Conservation (phyloP, 2,113 vertebrate species). For the Lamprotornis superbus region DNA sequence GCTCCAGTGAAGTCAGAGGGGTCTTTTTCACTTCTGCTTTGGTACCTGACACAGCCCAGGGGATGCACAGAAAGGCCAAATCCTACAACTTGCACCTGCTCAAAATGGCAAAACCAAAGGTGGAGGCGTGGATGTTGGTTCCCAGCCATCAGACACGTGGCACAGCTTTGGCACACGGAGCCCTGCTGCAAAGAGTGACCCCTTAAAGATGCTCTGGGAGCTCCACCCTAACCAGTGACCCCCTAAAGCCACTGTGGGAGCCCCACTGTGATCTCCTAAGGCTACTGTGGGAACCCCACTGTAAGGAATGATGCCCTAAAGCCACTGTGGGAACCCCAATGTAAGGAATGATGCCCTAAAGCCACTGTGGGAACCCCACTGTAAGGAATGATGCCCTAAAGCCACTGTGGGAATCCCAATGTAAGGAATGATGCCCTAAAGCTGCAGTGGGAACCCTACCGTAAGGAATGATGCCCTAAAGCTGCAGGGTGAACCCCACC, state of each 20-base stretch:
- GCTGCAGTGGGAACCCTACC: not conserved
- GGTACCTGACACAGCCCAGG: not conserved
- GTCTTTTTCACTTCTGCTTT: not conserved
- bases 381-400: too few relatives aligned
- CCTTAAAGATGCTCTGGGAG: not conserved
- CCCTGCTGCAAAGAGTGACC: too few relatives aligned
- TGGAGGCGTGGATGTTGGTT: fast-evolving
- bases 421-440: too few relatives aligned
- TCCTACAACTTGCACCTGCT: not conserved
- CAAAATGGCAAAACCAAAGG: not conserved
- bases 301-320: too few relatives aligned
- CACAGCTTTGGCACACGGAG: fast-evolving
- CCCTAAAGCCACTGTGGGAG: not conserved
- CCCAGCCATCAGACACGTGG: not conserved
- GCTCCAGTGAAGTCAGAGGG: not conserved
- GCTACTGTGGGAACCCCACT: not conserved
- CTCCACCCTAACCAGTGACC: not conserved
- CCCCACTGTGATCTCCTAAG: not conserved
- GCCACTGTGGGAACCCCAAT: too few relatives aligned
- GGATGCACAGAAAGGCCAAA: not conserved
- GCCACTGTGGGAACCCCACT: too few relatives aligned
- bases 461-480: fast-evolving
- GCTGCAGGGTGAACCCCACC: too few relatives aligned
- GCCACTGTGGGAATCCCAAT: too few relatives aligned
- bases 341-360: too few relatives aligned